phyloP scores from a whole-genome alignment of 2,113 vertebrate species.

The Pithys albifrons region DNA sequence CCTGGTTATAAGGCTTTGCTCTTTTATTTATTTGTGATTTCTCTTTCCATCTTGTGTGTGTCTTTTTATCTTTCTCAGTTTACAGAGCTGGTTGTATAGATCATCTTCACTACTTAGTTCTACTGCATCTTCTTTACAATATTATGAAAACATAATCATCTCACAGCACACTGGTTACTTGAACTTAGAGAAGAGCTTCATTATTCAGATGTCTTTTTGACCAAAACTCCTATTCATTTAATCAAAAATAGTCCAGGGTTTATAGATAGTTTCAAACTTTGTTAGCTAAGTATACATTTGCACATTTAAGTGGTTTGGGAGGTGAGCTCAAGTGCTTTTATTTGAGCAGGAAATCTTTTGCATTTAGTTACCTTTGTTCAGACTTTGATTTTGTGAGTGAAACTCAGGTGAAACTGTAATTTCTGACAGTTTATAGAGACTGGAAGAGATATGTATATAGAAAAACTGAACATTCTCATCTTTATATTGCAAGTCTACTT shows the following conservation, averaged over 20 bases:
- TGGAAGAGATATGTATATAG: background rate
- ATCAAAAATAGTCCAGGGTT: background rate
- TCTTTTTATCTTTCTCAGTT: background rate
- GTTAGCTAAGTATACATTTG: background rate
- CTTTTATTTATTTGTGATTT: background rate
- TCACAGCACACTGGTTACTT: background rate
- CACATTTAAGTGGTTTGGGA: background rate
- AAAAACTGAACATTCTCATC: background rate
- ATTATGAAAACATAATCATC: background rate
- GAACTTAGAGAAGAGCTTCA: background rate
- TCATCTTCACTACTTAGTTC: background rate
- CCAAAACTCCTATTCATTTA: background rate
- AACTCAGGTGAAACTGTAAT: background rate
- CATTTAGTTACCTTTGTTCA: background rate
- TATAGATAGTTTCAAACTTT: background rate
- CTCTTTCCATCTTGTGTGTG: background rate
- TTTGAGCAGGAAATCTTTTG: background rate
- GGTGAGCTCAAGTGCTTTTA: background rate
- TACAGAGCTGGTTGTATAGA: background rate
- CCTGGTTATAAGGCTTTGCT: background rate
- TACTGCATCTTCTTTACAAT: background rate
- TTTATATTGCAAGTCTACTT: background rate
- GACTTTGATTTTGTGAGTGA: background rate
- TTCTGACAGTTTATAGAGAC: background rate
- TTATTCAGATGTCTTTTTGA: background rate